A percentile compares a stretch with the other conserved stretches of the same genome.
Conservation (phyloP, 1,140 invertebrate genomes). For the Nasonia longicornis region DNA sequence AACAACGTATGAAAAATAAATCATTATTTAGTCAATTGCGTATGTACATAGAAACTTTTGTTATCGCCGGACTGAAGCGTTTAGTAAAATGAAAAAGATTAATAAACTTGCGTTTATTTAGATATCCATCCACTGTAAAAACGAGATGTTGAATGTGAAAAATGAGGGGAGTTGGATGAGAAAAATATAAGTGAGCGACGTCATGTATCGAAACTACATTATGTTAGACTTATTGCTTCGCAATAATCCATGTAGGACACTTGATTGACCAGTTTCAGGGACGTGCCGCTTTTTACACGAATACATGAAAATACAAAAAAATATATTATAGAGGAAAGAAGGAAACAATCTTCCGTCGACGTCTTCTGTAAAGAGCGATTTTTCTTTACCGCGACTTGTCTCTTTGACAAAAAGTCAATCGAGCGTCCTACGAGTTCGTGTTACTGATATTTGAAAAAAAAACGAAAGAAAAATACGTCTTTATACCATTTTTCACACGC, state of each 20-base stretch:
- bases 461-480: slow-evolving; percentile 36
- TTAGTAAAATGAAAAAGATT: slow-evolving; percentile 17
- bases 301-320: slow-evolving; percentile 16
- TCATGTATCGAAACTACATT: slow-evolving; percentile 42
- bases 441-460: slow-evolving; percentile 30
- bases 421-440: slow-evolving; percentile 21
- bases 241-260: slow-evolving; percentile 32
- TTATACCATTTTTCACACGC: slow-evolving; percentile 42
- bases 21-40: slow-evolving; percentile 39
- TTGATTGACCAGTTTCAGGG: slow-evolving; percentile 11
- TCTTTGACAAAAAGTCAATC: slow-evolving; percentile 18
- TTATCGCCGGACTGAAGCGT: slow-evolving; percentile 53
- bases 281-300: slow-evolving; percentile 24
- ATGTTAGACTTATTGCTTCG: slow-evolving; percentile 43
- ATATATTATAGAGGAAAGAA: slow-evolving; percentile 8
- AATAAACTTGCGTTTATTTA: slow-evolving; percentile 31
- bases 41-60: slow-evolving; percentile 47
- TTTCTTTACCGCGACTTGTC: slow-evolving; percentile 6
- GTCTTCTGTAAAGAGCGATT: slow-evolving; percentile 29
- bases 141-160: slow-evolving; percentile 9
- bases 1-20: slow-evolving; percentile 6
- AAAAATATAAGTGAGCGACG: slow-evolving; percentile 24
- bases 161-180: slow-evolving; percentile 20
- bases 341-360: slow-evolving; percentile 30
- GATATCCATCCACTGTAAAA: slow-evolving; percentile 24